These are phyloP conservation scores for Saccostrea glomerata DNA, from an alignment of 1,140 invertebrate genomes.

Conservation along the genomic window DNA sequence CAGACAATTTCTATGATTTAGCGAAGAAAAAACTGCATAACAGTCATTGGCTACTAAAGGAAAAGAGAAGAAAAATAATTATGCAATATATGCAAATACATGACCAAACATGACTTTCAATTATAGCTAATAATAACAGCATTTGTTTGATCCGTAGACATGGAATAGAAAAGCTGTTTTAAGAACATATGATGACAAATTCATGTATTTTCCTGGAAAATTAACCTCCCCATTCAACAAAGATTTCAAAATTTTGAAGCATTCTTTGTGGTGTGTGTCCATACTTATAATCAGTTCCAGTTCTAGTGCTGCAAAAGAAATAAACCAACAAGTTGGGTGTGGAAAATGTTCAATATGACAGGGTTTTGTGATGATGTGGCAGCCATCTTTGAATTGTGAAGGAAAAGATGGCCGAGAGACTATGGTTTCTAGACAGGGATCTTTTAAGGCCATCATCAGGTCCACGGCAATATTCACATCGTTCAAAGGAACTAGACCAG, in stretches of 20 bases:
- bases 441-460: neutral
- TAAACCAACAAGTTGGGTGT: neutral
- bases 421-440: neutral
- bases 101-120: no score
- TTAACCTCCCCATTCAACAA: neutral
- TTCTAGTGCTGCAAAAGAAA: neutral
- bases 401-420: neutral
- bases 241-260: neutral
- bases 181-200: neutral
- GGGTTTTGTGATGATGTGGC: neutral
- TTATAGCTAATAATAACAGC: no score
- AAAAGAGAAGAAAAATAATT: no score
- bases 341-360: neutral
- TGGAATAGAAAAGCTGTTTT: neutral
- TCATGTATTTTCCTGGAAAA: neutral
- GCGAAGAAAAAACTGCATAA: no score
- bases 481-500: neutral
- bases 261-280: neutral
- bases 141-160: neutral
- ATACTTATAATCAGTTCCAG: neutral
- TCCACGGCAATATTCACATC: neutral
- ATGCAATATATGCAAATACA: no score
- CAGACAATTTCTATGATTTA: no score
- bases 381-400: neutral
- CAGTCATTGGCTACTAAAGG: no score